Percentiles rank a stretch among this genome's conserved stretches.
Conservation (phyloP, 2,888 invertebrate genomes). For the Automeris io region DNA sequence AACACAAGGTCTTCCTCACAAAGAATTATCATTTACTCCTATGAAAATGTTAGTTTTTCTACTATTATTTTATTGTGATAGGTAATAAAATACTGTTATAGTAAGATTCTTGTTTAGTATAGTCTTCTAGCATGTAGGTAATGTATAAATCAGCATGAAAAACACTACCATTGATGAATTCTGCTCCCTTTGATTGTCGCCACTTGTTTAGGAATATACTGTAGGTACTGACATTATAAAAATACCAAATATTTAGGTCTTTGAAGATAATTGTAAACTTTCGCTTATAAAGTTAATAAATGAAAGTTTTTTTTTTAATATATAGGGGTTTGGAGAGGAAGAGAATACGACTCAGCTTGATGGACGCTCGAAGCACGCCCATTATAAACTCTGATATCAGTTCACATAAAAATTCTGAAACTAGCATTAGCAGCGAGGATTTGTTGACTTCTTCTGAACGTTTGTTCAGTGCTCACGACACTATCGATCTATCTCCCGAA, state of each 20-base stretch:
- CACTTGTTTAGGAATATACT: too few species aligned
- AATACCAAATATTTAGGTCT: too few species aligned
- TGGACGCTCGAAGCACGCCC: slow-evolving; percentile 63
- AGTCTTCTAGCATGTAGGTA: too few species aligned
- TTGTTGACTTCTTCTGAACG: slow-evolving; percentile 60
- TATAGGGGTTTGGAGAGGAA: slow-evolving; percentile 71
- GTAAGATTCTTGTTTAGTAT: too few species aligned
- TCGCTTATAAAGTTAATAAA: too few species aligned
- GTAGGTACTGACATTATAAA: too few species aligned
- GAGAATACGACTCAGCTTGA: slow-evolving; percentile 59
- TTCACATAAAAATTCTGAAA: slow-evolving; percentile 55
- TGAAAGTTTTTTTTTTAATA: too few species aligned
- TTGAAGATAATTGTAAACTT: too few species aligned
- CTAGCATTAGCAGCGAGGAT: slow-evolving; percentile 64
- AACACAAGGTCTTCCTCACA: slow-evolving; percentile 77
- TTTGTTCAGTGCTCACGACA: slow-evolving; percentile 63
- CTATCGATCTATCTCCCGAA: slow-evolving; percentile 59
- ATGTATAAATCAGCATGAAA: too few species aligned
- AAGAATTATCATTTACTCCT: slow-evolving; percentile 77
- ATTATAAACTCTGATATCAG: slow-evolving; percentile 51
- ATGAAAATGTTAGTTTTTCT: slow-evolving; percentile 76
- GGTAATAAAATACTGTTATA: background rate
- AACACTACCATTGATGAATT: too few species aligned
- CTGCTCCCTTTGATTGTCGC: too few species aligned
- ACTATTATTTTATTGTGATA: background rate